Evolutionary conservation across 2,797 vertebrate genomes (phyloP), one percentile per base, ranked within the genome.

Genomic region (Spondyliosoma cantharus): DNA sequence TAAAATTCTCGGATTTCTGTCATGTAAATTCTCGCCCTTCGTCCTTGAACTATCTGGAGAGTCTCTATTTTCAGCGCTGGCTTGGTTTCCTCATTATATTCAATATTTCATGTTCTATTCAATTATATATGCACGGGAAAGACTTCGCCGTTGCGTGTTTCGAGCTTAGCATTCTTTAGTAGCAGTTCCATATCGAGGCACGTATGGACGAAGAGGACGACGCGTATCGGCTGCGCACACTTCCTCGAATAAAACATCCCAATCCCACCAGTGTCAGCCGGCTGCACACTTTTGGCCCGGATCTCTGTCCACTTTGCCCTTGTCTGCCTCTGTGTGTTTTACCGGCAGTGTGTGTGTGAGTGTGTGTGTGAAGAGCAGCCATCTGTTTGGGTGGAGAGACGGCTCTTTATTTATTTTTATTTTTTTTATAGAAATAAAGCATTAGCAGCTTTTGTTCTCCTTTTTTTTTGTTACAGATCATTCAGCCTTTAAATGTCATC

Each of bases 331-430:
- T 76, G 62, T 68, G 64, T 80, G 67, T 83, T 80, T 80, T 80
- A 69, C 84, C 90, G 88, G 82, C 89, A 86, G 62, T 14, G 50
- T 74, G 32, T 32, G 32, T 14, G 53, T 74, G 62, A 13, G 53
- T 74, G 32, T 37, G 32, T 14, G 53, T 74, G 74, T 60, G 56
- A 86, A 76, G 66, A 89, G 71, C 70, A 77, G 86, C 90, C 92
- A 91, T 93, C 92, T 93, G 93, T 87, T 90, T 78, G 84, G 83
- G 87, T 82, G 81, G 86, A 84, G 81, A 88, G 87, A 83, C 84
- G 83, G 42, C 71, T 81, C 76, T 83, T 83, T 85, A 69, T 86
- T n/a, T n/a, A n/a, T n/a, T n/a, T n/a, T n/a, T n/a, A n/a, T n/a
- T n/a, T n/a, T 88, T 79, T 84, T 52, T 37, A 37, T 2, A 24